Evolutionary conservation across 2,888 invertebrate genomes (phyloP).

Genomic region (Zhuqinia jingwanae): DNA sequence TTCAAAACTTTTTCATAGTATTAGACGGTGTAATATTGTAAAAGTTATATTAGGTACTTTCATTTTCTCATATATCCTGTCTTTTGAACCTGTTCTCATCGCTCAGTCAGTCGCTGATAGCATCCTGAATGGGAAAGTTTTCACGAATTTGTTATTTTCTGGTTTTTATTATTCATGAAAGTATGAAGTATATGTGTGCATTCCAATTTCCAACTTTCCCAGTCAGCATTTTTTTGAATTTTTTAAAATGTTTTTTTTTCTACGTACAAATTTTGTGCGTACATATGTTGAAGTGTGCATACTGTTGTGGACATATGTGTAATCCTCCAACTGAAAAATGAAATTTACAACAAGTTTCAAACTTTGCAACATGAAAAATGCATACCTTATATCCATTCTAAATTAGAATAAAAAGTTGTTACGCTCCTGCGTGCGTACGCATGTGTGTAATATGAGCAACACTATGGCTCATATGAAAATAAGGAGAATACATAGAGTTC

Average conservation of each 20-base stretch:
- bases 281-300: neutral
- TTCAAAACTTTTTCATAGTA: no score
- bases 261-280: neutral
- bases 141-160: neutral
- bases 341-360: slow-evolving; percentile 12
- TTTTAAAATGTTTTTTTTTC: no score
- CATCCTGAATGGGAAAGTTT: neutral
- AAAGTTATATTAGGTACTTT: slow-evolving; percentile 10
- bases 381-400: no score
- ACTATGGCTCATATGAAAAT: no score
- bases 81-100: neutral
- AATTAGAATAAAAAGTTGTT: neutral
- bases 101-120: no score
- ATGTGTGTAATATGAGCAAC: neutral
- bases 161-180: neutral
- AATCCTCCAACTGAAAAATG: neutral
- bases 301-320: neutral
- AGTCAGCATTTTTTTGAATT: neutral
- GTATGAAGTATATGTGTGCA: neutral
- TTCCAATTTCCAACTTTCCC: neutral
- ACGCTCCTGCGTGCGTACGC: neutral
- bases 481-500: no score
- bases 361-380: slow-evolving; percentile 21
- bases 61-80: neutral
- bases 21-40: slow-evolving; percentile 3